Base-by-base conservation (phyloP, 2,113 vertebrate genomes). In the Athene cunicularia region DNA sequence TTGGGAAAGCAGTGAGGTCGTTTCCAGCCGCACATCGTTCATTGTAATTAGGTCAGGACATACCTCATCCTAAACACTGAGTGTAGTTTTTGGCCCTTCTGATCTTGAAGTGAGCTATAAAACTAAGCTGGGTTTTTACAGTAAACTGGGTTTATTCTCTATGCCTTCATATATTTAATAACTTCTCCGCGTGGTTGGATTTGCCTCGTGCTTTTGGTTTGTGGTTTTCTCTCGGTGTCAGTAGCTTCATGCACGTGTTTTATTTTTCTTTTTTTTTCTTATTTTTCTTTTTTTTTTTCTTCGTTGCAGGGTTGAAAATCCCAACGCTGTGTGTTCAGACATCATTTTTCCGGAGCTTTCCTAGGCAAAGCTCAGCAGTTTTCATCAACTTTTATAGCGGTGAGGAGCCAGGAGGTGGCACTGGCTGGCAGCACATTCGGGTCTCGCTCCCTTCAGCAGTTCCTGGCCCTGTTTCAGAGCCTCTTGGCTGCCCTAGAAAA, bases 341-440 rank as follows among this genome's bases (percentile, higher is more conserved):
- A 12, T 50, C 2, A 11, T 55, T 87, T 39, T 92, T 35, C 67
- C 1, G 0, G 26, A 63, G 59, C 12, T 19, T 7, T 90, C 17
- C n/a, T 6, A 24, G 37, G 49, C 19, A 16, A 64, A 64, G 3
- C 22, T 74, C 58, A 24, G 30, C 28, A 2, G 8, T 55, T 49
- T 37, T 63, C 4, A 12, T 5, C 43, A 9, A 16, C 11, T 45
- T 58, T 8, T 3, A 5, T 60, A 60, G 87, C 90, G 45, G n/a
- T 6, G 2, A 55, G 6, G 64, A 64, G 74, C 92, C 92, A 41
- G 94, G 89, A 94, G 95, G 82, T 95, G 95, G 92, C 92, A 86
- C 74, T 93, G 92, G 20, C 60, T 45, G 77, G 81, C 73, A 84
- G 88, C 9, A 0, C 43, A 5, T 27, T 43, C 1, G 0, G 16